Conservation (phyloP, 2,888 invertebrate genomes). For the Drosophila ezoana region DNA sequence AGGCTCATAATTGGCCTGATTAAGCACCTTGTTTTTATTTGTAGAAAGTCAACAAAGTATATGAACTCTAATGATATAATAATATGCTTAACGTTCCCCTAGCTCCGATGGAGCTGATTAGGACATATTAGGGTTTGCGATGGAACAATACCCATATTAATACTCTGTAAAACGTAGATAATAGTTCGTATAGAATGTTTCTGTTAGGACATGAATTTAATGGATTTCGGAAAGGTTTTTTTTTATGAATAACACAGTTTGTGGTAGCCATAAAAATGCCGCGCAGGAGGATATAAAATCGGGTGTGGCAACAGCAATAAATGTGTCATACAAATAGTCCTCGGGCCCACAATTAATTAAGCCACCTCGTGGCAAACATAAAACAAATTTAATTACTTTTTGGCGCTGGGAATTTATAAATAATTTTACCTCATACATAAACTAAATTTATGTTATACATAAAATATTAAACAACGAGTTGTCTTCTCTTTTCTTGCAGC, state of each 20-base stretch:
- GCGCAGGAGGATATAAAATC: background rate
- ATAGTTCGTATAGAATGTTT: slow-evolving; percentile 1
- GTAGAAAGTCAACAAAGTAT: too few species aligned
- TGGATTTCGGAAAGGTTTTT: slow-evolving; percentile 7
- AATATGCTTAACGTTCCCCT: too few species aligned
- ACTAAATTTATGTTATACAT: background rate
- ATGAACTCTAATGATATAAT: too few species aligned
- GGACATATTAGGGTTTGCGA: background rate
- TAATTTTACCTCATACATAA: background rate
- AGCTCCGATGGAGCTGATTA: background rate
- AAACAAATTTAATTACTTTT: slow-evolving; percentile 1
- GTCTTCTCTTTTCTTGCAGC: slow-evolving; percentile 87
- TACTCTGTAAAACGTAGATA: background rate
- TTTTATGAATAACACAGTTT: slow-evolving; percentile 3
- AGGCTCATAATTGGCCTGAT: too few species aligned
- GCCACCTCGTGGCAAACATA: background rate
- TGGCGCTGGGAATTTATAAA: background rate
- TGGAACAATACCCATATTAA: background rate
- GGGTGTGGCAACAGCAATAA: slow-evolving; percentile 3
- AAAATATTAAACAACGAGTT: slow-evolving; percentile 2
- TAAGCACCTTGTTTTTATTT: too few species aligned
- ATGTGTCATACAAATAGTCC: background rate
- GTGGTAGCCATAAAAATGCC: slow-evolving; percentile 11
- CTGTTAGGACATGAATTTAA: slow-evolving; percentile 3
- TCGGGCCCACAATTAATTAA: background rate